These are phyloP conservation scores for Sparidentex hasta DNA, from an alignment of 2,797 vertebrate species.

Conservation along the genomic window DNA sequence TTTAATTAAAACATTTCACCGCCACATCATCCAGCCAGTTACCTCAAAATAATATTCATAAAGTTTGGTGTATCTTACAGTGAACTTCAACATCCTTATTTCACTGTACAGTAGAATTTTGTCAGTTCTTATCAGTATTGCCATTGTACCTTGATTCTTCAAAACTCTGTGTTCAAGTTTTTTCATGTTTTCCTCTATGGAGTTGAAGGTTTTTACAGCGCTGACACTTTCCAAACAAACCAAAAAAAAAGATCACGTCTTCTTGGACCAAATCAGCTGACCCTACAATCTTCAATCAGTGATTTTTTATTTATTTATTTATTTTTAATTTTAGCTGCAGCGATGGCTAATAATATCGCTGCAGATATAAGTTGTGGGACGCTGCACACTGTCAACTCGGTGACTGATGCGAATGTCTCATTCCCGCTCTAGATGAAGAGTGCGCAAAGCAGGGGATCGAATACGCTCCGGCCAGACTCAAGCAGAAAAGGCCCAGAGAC, in stretches of 20 bases:
- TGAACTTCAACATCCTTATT: not conserved
- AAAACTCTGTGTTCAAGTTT: not conserved
- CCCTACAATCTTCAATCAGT: not conserved
- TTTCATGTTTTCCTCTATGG: not conserved
- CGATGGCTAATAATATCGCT: no score
- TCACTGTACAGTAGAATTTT: not conserved
- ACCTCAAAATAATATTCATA: not conserved
- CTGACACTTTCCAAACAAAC: not conserved
- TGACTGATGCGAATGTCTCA: not conserved
- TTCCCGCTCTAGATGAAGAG: conserved; percentile 86
- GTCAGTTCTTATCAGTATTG: conserved; percentile 6
- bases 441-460: conserved; percentile 88
- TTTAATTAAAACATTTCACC: not conserved
- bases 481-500: conserved; percentile 79
- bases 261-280: not conserved
- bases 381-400: not conserved
- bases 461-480: conserved; percentile 88
- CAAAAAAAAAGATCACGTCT: no score
- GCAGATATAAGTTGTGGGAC: no score
- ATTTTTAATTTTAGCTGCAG: not conserved
- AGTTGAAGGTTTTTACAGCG: not conserved
- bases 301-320: no score
- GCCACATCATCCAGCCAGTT: not conserved
- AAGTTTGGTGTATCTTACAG: not conserved
- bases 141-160: not conserved